Evolutionary conservation across 2,797 vertebrate genomes (phyloP).

Genomic region (Periparus ater): DNA sequence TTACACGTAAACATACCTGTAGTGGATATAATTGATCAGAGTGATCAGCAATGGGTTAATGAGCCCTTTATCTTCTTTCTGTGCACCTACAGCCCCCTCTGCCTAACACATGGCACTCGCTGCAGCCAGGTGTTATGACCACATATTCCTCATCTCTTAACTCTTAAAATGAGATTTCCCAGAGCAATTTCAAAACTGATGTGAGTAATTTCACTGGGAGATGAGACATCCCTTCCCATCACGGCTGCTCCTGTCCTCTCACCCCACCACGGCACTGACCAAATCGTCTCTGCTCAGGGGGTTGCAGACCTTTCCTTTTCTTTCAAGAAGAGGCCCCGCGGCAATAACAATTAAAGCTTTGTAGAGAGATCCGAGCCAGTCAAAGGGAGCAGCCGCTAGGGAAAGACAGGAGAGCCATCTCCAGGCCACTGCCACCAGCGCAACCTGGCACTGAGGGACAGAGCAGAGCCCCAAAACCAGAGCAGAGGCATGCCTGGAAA

Average conservation of each 20-base stretch:
- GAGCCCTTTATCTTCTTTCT: not conserved
- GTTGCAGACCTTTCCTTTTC: not conserved
- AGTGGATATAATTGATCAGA: not conserved
- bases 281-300: not conserved
- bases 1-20: fast-evolving
- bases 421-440: slow-evolving; percentile 42
- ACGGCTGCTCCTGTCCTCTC: not conserved
- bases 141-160: not conserved
- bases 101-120: not conserved
- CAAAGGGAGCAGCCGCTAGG: not conserved
- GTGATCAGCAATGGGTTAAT: not conserved
- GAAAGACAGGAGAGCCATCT: slow-evolving; percentile 55
- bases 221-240: not conserved
- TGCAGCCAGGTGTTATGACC: not conserved
- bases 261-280: not conserved
- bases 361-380: not conserved
- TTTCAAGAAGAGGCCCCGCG: not conserved
- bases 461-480: not conserved
- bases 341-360: not conserved
- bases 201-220: not conserved
- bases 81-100: not conserved
- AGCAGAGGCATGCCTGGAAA: not conserved
- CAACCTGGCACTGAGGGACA: not conserved
- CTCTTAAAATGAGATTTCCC: not conserved
- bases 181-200: not conserved